Percentiles rank a stretch among this genome's conserved stretches.
phyloP scores from a whole-genome alignment of 2,797 vertebrate species.

The Mus caroli region DNA sequence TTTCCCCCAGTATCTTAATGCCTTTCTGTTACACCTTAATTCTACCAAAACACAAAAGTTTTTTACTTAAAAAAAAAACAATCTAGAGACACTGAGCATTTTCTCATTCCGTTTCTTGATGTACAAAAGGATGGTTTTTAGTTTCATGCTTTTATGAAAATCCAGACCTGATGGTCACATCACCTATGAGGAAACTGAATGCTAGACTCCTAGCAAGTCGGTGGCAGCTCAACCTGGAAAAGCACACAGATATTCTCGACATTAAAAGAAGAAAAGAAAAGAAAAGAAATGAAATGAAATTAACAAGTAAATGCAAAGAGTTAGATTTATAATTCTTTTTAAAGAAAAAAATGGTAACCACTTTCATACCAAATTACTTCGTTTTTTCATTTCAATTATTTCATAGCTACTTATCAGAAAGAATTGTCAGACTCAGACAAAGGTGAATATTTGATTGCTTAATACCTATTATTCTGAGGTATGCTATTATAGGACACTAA shows the following conservation, averaged over 20 bases:
- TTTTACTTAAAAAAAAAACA: conserved; percentile 18
- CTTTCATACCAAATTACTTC: neutral
- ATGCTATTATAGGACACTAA: neutral
- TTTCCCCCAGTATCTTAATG: neutral
- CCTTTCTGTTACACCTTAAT: conserved; percentile 4
- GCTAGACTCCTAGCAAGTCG: neutral
- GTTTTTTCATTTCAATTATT: conserved; percentile 60
- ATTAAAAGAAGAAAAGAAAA: neutral
- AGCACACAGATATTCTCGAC: conserved; percentile 12
- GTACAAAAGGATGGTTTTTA: conserved; percentile 1
- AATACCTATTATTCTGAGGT: neutral
- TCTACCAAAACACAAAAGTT: neutral
- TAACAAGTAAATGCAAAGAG: conserved; percentile 10
- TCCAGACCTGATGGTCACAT: neutral
- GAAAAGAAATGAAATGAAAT: neutral
- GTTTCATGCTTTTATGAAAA: conserved; percentile 51
- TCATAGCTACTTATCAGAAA: conserved; percentile 43
- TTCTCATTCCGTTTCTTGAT: neutral
- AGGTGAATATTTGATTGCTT: conserved; percentile 21
- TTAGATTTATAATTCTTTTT: neutral
- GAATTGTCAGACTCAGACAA: conserved; percentile 15
- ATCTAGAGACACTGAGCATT: neutral
- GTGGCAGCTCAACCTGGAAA: neutral
- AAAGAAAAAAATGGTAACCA: neutral
- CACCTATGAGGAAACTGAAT: neutral